Percentiles rank a stretch among this genome's conserved stretches.
phyloP scores from a whole-genome alignment of 2,888 invertebrate species.

The Lacanobia oleracea region DNA sequence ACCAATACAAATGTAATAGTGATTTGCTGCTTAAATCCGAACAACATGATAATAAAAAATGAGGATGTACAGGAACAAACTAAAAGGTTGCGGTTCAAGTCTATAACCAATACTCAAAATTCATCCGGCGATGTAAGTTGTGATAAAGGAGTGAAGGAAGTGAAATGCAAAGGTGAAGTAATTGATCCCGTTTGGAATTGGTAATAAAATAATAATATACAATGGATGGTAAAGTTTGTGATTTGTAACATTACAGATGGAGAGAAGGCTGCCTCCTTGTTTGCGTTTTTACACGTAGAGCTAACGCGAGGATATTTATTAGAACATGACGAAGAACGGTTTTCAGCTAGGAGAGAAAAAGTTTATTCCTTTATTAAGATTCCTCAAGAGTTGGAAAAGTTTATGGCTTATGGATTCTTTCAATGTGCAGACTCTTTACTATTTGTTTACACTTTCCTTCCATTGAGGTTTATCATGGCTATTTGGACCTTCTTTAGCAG shows the following conservation, averaged over 20 bases:
- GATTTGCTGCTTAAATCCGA: constrained; percentile 42
- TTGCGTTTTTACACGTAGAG: constrained; percentile 95
- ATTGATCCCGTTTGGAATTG: background rate
- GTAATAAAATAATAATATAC: background rate
- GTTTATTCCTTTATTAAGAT: constrained; percentile 99
- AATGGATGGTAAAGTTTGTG: background rate
- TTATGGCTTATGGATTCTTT: constrained; percentile 98
- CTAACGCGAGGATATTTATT: constrained; percentile 97
- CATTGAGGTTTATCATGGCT: constrained; percentile 97
- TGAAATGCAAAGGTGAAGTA: constrained; percentile 80
- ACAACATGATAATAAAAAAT: constrained; percentile 80
- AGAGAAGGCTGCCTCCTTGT: constrained; percentile 86
- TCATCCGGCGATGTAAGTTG: constrained; percentile 77
- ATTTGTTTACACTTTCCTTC: constrained; percentile 99
- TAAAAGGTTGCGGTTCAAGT: constrained; percentile 87
- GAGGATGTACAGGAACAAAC: constrained; percentile 84
- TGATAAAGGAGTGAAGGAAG: constrained; percentile 80
- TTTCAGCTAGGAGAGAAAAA: constrained; percentile 97
- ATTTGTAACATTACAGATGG: constrained; percentile 76
- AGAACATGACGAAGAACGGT: constrained; percentile 98
- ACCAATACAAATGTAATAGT: constrained; percentile 63
- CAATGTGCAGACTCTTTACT: constrained; percentile 99
- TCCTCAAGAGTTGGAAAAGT: constrained; percentile 97
- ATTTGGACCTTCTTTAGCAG: constrained; percentile 95
- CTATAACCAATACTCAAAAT: constrained; percentile 80